Percentiles rank a stretch among this genome's conserved stretches.
These are phyloP conservation scores for Leucoraja erinaceus DNA, from an alignment of 2,113 vertebrate species.

Conservation along the genomic window DNA sequence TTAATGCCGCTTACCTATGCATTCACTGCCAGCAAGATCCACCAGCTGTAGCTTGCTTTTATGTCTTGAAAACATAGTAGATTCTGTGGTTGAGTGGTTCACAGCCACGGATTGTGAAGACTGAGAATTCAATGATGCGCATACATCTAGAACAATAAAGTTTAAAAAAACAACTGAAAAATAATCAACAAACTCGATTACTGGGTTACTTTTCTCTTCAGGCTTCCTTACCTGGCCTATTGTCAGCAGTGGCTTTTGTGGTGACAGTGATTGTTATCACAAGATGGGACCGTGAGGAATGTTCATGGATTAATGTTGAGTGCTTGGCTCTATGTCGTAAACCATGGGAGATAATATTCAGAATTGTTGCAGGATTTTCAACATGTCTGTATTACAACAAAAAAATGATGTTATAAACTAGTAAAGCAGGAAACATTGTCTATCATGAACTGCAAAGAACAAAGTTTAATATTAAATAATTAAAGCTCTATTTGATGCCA, in stretches of 20 bases:
- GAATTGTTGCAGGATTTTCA: conserved; percentile 54
- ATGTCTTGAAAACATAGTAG: background rate
- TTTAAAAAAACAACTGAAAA: background rate
- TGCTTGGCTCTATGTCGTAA: conserved; percentile 57
- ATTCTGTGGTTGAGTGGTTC: conserved; percentile 47
- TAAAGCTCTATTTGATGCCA: background rate
- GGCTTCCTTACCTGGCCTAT: conserved; percentile 57
- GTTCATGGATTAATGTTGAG: conserved; percentile 65
- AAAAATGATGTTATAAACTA: background rate
- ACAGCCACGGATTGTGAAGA: conserved; percentile 49
- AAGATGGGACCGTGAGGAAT: conserved; percentile 77
- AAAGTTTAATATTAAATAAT: background rate
- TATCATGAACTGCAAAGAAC: background rate
- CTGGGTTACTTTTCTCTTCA: background rate
- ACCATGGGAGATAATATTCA: conserved; percentile 56
- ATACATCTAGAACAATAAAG: background rate
- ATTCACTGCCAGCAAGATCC: conserved; percentile 77
- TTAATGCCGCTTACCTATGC: conserved; percentile 53
- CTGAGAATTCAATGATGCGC: background rate
- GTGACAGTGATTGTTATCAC: conserved; percentile 64
- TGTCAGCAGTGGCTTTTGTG: conserved; percentile 48
- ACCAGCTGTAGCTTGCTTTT: conserved; percentile 69
- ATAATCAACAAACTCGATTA: background rate
- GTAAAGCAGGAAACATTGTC: background rate
- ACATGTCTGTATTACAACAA: conserved; percentile 52